Percentiles rank a stretch among this genome's conserved stretches.
Conservation (phyloP, 2,797 vertebrate species). For the Dryobates pubescens region DNA sequence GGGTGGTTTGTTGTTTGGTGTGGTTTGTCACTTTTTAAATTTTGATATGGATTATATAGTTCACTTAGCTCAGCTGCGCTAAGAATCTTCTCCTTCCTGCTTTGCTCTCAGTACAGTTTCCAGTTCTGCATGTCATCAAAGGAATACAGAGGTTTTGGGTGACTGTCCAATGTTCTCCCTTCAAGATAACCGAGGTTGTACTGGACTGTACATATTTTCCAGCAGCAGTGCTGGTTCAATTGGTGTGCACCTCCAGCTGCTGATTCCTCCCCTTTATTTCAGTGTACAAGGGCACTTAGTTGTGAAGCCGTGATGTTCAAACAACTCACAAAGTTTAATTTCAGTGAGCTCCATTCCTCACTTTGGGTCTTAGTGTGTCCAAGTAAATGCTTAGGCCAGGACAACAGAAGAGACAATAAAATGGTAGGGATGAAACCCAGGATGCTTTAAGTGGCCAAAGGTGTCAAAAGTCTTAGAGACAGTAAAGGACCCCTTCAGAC, state of each 20-base stretch:
- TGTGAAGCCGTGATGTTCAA: not conserved
- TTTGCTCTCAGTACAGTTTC: not conserved
- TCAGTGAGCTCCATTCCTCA: not conserved
- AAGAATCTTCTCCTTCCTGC: not conserved
- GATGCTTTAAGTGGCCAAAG: not conserved
- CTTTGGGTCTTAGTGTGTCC: not conserved
- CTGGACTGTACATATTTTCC: not conserved
- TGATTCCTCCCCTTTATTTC: not conserved
- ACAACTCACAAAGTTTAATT: not conserved
- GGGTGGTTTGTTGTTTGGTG: not conserved
- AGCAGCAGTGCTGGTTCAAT: not conserved
- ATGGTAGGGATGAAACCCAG: not conserved
- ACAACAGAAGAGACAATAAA: not conserved
- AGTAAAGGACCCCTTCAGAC: not conserved
- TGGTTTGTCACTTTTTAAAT: too few species aligned
- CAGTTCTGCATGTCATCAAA: slow-evolving; percentile 8
- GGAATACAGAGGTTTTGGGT: not conserved
- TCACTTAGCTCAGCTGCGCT: not conserved
- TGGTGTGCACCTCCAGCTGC: not conserved
- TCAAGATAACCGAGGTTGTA: not conserved
- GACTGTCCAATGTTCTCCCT: not conserved
- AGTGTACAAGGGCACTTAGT: not conserved
- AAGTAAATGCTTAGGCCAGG: not conserved
- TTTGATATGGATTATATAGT: not conserved
- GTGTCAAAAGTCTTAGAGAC: not conserved